Evolutionary conservation across 2,888 invertebrate genomes (phyloP).

Genomic region (Macrostomum cliftonense): DNA sequence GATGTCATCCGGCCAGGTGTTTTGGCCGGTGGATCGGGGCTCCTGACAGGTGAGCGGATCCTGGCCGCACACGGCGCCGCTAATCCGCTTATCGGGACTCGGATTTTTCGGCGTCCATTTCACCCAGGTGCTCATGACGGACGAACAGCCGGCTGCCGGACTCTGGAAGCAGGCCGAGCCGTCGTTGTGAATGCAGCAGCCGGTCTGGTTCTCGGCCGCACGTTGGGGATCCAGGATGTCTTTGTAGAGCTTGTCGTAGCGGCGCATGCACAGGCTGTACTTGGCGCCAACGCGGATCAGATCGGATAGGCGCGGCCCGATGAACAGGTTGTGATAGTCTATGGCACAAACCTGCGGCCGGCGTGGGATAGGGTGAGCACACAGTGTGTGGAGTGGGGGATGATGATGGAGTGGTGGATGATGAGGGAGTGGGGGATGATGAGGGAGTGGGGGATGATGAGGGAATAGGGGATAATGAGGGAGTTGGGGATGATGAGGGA

Average conservation of each 20-base stretch:
- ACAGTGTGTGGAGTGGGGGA: no score
- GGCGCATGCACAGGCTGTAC: slow-evolving; percentile 84
- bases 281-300: slow-evolving; percentile 92
- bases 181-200: slow-evolving; percentile 91
- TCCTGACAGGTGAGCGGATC: slow-evolving; percentile 90
- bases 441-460: no score
- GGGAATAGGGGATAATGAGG: no score
- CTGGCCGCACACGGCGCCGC: slow-evolving; percentile 86
- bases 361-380: no score
- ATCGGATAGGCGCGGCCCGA: slow-evolving; percentile 82
- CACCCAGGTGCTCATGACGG: slow-evolving; percentile 59
- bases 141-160: slow-evolving; percentile 70
- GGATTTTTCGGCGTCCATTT: slow-evolving; percentile 39
- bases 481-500: no score
- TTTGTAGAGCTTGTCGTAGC: slow-evolving; percentile 63
- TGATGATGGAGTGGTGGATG: no score
- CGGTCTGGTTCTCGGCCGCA: slow-evolving; percentile 40
- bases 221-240: slow-evolving; percentile 4
- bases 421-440: no score
- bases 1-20: slow-evolving; percentile 92
- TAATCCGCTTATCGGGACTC: slow-evolving; percentile 42
- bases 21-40: slow-evolving; percentile 76
- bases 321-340: slow-evolving; percentile 90
- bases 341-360: slow-evolving; percentile 49
- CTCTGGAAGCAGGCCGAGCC: slow-evolving; percentile 90